Base-by-base conservation (phyloP, 2,113 vertebrate species). In the Colistium nudipinnis region DNA sequence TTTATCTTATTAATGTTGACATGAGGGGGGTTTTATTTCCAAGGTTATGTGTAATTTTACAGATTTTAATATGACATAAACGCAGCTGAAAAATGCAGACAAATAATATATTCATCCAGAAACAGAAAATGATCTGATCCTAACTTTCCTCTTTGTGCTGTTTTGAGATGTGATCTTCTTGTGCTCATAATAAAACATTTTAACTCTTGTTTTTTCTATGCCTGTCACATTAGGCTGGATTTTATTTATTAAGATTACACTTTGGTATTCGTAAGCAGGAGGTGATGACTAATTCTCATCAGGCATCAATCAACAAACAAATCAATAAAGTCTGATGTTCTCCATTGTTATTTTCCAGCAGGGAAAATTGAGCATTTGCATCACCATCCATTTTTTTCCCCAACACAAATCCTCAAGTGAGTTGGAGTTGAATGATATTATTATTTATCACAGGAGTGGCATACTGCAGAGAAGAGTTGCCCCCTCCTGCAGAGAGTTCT, bases 391-490 rank as follows among this genome's bases (percentile, higher is more conserved):
- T 0, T 49, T 30, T 64, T 59, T 60, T 30, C 56, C 30, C 39
- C 35, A 60, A 22, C 38, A 65, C n/a, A n/a, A 70, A 24, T 59
- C 30, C 55, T 48, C 38, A 8, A 45, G 49, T 53, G 62, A 63
- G 30, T 39, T 49, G 66, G 49, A 73, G 47, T 53, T 62, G 39
- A 54, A 51, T 53, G 48, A 75, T 72, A 54, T 44, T 54, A 59
- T 63, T 60, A 67, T 75, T 69, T 80, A 62, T 76, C 61, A 63
- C 54, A 48, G 13, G 24, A 43, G 39, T 68, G 52, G 56, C 22
- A 0, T 27, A 20, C 25, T 44, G 63, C 33, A 43, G 57, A 61
- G 62, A 68, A 59, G 54, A 74, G 49, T 53, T 45, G 25, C 12
- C 24, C 48, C 36, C 41, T 61, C 36, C 44, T 30, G 38, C 48